Conservation (phyloP, 2,888 invertebrate species). For the Cryptocephalus moraei region DNA sequence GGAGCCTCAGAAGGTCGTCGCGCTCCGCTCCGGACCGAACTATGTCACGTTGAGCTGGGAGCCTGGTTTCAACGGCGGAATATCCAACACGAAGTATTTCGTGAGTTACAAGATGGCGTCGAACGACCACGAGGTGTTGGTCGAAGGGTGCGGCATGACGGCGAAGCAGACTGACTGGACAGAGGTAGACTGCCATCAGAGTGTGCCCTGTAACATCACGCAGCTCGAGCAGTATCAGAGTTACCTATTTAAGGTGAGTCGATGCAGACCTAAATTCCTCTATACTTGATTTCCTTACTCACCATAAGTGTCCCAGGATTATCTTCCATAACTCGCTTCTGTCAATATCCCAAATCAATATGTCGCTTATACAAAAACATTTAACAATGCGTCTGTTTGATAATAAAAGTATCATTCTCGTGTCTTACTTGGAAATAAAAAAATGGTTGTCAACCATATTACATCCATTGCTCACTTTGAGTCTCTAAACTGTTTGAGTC, state of each 20-base stretch:
- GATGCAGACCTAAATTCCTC: too few relatives aligned
- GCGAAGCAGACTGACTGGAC: constrained; percentile 59
- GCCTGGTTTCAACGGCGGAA: constrained; percentile 83
- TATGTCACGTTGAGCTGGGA: constrained; percentile 78
- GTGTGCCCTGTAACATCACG: constrained; percentile 82
- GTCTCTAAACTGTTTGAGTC: too few relatives aligned
- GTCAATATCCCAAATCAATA: too few relatives aligned
- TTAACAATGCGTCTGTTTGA: too few relatives aligned
- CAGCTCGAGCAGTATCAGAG: constrained; percentile 77
- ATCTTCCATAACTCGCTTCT: too few relatives aligned
- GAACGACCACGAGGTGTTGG: constrained; percentile 48
- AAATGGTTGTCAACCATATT: too few relatives aligned
- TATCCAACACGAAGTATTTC: constrained; percentile 77
- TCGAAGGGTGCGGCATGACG: constrained; percentile 51
- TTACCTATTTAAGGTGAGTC: constrained; percentile 70
- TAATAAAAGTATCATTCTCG: too few relatives aligned
- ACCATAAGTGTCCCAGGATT: too few relatives aligned
- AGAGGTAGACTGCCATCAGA: constrained; percentile 76
- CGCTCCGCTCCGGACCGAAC: constrained; percentile 66
- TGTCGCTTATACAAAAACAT: too few relatives aligned
- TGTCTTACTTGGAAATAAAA: too few relatives aligned
- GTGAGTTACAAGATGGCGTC: constrained; percentile 68
- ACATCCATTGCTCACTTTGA: too few relatives aligned
- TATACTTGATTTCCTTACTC: too few relatives aligned
- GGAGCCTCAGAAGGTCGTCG: constrained; percentile 61